A percentile compares a stretch with the other conserved stretches of the same genome.
phyloP scores from a whole-genome alignment of 2,113 vertebrate genomes.

The Eurystomus gularis region DNA sequence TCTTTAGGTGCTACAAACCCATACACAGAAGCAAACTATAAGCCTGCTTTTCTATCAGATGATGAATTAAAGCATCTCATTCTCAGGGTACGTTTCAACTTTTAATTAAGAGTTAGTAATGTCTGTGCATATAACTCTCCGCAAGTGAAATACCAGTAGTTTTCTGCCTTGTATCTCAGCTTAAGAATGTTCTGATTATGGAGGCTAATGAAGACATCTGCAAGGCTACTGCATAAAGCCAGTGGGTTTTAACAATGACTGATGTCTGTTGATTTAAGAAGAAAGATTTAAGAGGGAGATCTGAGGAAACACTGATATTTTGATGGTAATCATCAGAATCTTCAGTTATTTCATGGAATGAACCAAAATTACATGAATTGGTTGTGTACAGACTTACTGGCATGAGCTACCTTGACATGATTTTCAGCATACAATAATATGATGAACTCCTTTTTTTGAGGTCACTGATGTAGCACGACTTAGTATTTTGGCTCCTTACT shows the following conservation, averaged over 20 bases:
- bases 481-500: background rate
- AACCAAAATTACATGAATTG: background rate
- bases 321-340: background rate
- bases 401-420: background rate
- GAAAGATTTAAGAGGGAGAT: background rate
- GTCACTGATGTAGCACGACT: background rate
- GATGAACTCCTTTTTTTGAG: background rate
- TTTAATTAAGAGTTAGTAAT: background rate
- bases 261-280: background rate
- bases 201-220: background rate
- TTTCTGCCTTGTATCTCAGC: background rate
- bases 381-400: background rate
- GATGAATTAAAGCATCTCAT: slow-evolving; percentile 98
- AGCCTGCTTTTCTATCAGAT: slow-evolving; percentile 96
- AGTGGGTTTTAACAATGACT: background rate
- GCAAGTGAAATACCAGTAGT: background rate
- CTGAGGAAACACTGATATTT: background rate
- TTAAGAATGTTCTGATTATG: background rate
- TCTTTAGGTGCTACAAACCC: slow-evolving; percentile 92
- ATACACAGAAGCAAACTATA: slow-evolving; percentile 98
- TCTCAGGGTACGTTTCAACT: slow-evolving; percentile 85
- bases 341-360: background rate
- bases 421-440: background rate
- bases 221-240: background rate
- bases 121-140: background rate